phyloP scores from a whole-genome alignment of 1,140 invertebrate genomes.

The Drosophila virilis region DNA sequence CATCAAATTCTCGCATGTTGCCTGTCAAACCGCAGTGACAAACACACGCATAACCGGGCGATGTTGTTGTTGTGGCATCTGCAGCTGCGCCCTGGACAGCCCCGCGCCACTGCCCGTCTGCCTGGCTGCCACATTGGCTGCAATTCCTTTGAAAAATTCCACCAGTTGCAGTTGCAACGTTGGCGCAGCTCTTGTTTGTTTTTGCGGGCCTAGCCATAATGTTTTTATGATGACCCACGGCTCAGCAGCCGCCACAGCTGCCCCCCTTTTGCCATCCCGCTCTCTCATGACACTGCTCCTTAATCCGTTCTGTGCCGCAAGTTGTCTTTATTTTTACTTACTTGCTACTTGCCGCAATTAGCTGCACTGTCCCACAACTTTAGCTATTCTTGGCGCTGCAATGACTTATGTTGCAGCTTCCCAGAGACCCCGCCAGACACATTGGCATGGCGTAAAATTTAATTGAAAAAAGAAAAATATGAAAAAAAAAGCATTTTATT shows the following conservation, averaged over 20 bases:
- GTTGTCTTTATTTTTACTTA: slow-evolving; percentile 72
- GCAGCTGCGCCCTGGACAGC: slow-evolving; percentile 54
- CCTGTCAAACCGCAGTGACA: slow-evolving; percentile 78
- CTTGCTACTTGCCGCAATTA: slow-evolving; percentile 70
- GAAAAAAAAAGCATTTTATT: slow-evolving; percentile 22
- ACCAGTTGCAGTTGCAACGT: slow-evolving; percentile 54
- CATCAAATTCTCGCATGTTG: slow-evolving; percentile 83
- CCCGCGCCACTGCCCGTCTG: not conserved
- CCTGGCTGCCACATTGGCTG: slow-evolving; percentile 20
- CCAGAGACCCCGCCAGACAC: slow-evolving; percentile 22
- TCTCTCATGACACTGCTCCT: not conserved
- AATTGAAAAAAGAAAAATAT: slow-evolving; percentile 60
- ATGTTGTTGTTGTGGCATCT: slow-evolving; percentile 62
- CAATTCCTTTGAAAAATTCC: slow-evolving; percentile 78
- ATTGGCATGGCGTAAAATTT: slow-evolving; percentile 59
- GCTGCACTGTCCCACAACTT: slow-evolving; percentile 53
- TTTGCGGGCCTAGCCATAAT: slow-evolving; percentile 70
- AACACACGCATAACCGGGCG: slow-evolving; percentile 49
- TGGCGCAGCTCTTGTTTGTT: slow-evolving; percentile 59
- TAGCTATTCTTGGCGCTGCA: slow-evolving; percentile 30
- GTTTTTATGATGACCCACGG: slow-evolving; percentile 80
- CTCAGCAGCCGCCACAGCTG: slow-evolving; percentile 33
- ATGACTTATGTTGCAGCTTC: slow-evolving; percentile 5
- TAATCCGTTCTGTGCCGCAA: slow-evolving; percentile 53
- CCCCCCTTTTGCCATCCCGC: not conserved